These are phyloP conservation scores for Altica lythri DNA, from an alignment of 2,888 invertebrate species.

Conservation along the genomic window DNA sequence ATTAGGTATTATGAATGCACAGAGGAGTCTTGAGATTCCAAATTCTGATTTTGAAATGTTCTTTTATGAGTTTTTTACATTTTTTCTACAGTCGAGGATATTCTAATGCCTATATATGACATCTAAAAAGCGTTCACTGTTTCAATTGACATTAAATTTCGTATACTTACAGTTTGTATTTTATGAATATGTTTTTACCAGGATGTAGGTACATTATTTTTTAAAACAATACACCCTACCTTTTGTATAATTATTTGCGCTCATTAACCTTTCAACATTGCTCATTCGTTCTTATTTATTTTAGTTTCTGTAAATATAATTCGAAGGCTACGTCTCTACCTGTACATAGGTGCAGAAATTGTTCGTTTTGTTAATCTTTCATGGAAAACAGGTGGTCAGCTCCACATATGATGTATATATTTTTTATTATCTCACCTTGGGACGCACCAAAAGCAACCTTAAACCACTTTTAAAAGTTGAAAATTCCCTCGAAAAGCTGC, in stretches of 20 bases:
- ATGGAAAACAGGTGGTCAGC: conserved; percentile 9
- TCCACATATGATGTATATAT: neutral
- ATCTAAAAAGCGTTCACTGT: too few species aligned
- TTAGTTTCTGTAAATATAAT: conserved; percentile 12
- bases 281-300: conserved; percentile 4
- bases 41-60: too few species aligned
- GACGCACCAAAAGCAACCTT: neutral
- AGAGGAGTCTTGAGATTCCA: too few species aligned
- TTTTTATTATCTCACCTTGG: too few species aligned
- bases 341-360: neutral
- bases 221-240: neutral
- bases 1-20: too few species aligned
- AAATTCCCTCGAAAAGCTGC: conserved; percentile 10
- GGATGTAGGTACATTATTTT: neutral
- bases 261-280: conserved; percentile 7
- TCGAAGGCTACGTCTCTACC: conserved; percentile 17
- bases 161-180: too few species aligned
- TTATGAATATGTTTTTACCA: neutral
- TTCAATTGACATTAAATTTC: too few species aligned
- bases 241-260: neutral
- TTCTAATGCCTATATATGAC: neutral
- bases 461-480: conserved; percentile 8
- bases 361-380: conserved; percentile 1
- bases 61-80: too few species aligned
- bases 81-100: neutral